Conservation (phyloP, 2,888 invertebrate genomes). For the Lamellibrachia columna region DNA sequence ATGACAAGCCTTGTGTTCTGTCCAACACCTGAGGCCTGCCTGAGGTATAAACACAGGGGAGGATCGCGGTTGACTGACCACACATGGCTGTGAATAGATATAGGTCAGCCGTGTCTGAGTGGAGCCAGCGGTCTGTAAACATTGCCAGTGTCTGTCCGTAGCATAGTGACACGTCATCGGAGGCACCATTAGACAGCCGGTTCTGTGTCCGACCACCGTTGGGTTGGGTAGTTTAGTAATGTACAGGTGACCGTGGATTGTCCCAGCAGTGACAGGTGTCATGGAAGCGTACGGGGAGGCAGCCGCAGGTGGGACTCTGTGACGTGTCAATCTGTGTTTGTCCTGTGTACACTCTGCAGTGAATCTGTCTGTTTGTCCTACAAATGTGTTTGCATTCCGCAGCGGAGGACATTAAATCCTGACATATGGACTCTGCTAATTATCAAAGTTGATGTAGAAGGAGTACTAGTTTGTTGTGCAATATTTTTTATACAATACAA, state of each 20-base stretch:
- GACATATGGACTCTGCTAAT: too few relatives aligned
- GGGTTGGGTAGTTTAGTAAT: neutral
- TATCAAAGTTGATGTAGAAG: neutral
- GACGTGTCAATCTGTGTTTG: neutral
- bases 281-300: neutral
- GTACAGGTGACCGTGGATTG: neutral
- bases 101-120: neutral
- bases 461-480: neutral
- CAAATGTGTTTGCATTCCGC: neutral
- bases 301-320: neutral
- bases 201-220: neutral
- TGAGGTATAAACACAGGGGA: too few relatives aligned
- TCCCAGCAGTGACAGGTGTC: neutral
- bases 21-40: too few relatives aligned
- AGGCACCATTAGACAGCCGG: neutral
- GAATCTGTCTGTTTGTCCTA: neutral
- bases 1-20: too few relatives aligned
- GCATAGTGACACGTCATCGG: constrained; percentile 2
- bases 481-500: neutral
- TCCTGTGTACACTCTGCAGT: neutral
- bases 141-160: neutral
- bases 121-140: neutral
- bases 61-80: neutral
- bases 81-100: neutral
- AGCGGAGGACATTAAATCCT: too few relatives aligned